A percentile compares a stretch with the other conserved stretches of the same genome.
phyloP scores from a whole-genome alignment of 1,140 invertebrate genomes.

The Drosophila melanogaster region DNA sequence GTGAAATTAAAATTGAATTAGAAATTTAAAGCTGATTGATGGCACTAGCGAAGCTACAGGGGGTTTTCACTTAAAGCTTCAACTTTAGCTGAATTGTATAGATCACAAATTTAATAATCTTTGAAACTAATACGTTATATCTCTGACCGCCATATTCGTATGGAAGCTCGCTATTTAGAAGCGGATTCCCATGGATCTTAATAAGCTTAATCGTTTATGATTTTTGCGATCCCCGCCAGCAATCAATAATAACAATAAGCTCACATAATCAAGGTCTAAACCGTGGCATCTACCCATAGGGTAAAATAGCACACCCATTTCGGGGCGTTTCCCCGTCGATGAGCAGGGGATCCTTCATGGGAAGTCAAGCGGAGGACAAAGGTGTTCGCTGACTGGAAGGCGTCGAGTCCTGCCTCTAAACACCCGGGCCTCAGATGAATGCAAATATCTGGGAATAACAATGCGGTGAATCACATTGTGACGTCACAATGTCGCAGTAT shows the following conservation, averaged over 20 bases:
- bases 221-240: slow-evolving; percentile 6
- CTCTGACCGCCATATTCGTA: too few relatives aligned
- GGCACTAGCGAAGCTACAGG: too few relatives aligned
- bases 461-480: slow-evolving; percentile 45
- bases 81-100: not conserved
- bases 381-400: slow-evolving; percentile 35
- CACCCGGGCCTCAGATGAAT: slow-evolving; percentile 35
- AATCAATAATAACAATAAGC: slow-evolving; percentile 45
- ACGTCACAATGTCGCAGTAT: slow-evolving; percentile 77
- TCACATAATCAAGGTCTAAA: slow-evolving; percentile 27
- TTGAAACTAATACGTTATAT: too few relatives aligned
- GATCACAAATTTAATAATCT: not conserved
- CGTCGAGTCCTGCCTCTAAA: slow-evolving; percentile 68
- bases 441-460: slow-evolving; percentile 57
- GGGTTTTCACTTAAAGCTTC: not conserved
- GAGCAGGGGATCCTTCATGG: slow-evolving; percentile 52
- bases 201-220: slow-evolving; percentile 15
- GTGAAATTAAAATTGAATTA: slow-evolving; percentile 8
- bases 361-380: slow-evolving; percentile 63
- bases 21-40: slow-evolving; percentile 15
- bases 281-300: slow-evolving; percentile 9
- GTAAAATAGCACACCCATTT: slow-evolving; percentile 5
- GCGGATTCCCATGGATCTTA: slow-evolving; percentile 7
- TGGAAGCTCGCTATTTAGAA: not conserved
- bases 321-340: slow-evolving; percentile 59